Evolutionary conservation across 64 coral and sea anemone species (phyloP).

Genomic region (Montipora foliosa): DNA sequence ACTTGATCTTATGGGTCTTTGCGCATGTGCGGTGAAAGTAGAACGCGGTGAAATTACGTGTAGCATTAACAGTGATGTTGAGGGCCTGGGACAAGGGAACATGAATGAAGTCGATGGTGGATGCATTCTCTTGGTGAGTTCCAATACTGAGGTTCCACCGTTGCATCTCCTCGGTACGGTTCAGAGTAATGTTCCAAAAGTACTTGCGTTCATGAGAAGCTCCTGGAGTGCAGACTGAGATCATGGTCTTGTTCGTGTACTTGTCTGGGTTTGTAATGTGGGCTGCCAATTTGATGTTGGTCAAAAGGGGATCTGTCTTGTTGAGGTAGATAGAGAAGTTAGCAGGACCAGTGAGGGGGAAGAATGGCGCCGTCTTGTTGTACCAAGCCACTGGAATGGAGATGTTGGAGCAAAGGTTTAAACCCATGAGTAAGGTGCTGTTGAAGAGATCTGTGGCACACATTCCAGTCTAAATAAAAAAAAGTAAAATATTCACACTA

Average conservation of each 20-base stretch:
- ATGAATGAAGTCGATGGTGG: slow-evolving; percentile 45
- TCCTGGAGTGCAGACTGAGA: slow-evolving; percentile 64
- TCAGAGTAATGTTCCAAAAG: slow-evolving; percentile 61
- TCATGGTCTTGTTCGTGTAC: slow-evolving; percentile 58
- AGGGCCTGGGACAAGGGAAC: slow-evolving; percentile 47
- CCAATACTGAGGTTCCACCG: slow-evolving; percentile 72
- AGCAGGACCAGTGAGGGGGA: slow-evolving; percentile 73
- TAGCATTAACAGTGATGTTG: slow-evolving; percentile 72
- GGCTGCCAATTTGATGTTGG: slow-evolving; percentile 28
- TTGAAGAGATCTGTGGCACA: slow-evolving; percentile 70
- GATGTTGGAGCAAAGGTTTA: slow-evolving; percentile 73
- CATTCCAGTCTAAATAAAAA: slow-evolving; percentile 57
- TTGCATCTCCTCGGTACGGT: slow-evolving; percentile 4
- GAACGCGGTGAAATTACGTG: slow-evolving; percentile 59
- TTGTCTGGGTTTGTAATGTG: slow-evolving; percentile 21
- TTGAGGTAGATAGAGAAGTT: slow-evolving; percentile 73
- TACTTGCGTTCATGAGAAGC: slow-evolving; percentile 46
- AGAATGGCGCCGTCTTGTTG: slow-evolving; percentile 61
- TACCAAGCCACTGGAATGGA: slow-evolving; percentile 82
- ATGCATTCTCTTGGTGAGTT: slow-evolving; percentile 33
- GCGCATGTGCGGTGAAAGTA: slow-evolving; percentile 61
- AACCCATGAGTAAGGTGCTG: slow-evolving; percentile 54
- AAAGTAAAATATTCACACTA: background rate
- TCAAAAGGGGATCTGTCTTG: slow-evolving; percentile 80
- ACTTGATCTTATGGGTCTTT: slow-evolving; percentile 44